These are phyloP conservation scores for Sphaeridia pumilis DNA, from an alignment of 2,888 invertebrate genomes.

Conservation along the genomic window DNA sequence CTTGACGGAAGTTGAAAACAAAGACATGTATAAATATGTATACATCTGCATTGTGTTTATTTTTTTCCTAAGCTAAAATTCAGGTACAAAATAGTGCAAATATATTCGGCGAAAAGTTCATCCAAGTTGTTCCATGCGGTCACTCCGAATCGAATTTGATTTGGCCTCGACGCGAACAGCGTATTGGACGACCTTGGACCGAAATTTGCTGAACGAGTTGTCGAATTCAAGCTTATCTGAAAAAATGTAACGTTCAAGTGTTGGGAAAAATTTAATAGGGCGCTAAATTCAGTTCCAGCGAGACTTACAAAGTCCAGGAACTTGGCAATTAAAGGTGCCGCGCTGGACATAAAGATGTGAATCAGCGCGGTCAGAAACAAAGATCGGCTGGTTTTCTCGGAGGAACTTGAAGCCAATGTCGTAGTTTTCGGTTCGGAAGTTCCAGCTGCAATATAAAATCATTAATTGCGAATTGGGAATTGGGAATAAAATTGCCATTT, in stretches of 20 bases:
- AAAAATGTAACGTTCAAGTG: not conserved
- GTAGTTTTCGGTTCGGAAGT: slow-evolving; percentile 18
- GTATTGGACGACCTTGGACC: slow-evolving; percentile 4
- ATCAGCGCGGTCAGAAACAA: not conserved
- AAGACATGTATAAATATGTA: too few species aligned
- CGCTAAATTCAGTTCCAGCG: not conserved
- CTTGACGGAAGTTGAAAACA: too few species aligned
- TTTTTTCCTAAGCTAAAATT: not conserved
- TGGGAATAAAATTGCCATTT: not conserved
- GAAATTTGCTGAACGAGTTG: slow-evolving; percentile 11
- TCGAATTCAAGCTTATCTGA: slow-evolving; percentile 11
- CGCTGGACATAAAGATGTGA: slow-evolving; percentile 7
- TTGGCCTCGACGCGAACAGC: not conserved
- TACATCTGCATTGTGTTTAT: too few species aligned
- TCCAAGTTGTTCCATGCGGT: too few species aligned
- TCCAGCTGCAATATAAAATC: slow-evolving; percentile 14
- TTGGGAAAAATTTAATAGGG: not conserved
- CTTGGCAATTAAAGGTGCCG: slow-evolving; percentile 11
- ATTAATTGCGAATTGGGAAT: not conserved
- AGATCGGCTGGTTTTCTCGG: slow-evolving; percentile 3
- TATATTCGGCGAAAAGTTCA: not conserved
- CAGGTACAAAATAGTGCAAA: not conserved
- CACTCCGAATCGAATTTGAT: too few species aligned
- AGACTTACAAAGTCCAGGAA: slow-evolving; percentile 3
- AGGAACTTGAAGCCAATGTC: slow-evolving; percentile 20